A percentile compares a stretch with the other conserved stretches of the same genome.
These are phyloP conservation scores for Apomyelois bistriatella DNA, from an alignment of 2,888 invertebrate genomes.

Conservation along the genomic window DNA sequence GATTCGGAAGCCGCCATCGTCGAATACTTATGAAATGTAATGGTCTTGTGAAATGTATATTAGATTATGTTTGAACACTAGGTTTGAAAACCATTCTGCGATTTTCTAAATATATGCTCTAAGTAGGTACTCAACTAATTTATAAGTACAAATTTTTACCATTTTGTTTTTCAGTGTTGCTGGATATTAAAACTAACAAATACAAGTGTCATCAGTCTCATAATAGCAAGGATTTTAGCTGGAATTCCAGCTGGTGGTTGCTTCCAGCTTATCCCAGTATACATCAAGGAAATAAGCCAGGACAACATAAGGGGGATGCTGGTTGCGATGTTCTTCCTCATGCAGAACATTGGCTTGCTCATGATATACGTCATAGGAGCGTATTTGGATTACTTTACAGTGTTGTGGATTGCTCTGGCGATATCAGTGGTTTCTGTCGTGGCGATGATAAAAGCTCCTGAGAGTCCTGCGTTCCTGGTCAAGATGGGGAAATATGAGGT, in stretches of 20 bases:
- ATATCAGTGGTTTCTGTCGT: constrained; percentile 41
- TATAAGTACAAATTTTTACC: too few species aligned
- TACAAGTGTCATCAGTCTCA: constrained; percentile 33
- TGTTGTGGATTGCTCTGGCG: constrained; percentile 41
- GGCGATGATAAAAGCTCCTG: constrained; percentile 50
- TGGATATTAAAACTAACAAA: constrained; percentile 49
- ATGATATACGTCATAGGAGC: constrained; percentile 53
- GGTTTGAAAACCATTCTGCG: too few species aligned
- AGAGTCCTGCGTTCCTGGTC: constrained; percentile 57
- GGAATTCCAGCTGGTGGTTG: constrained; percentile 52
- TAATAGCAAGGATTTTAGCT: constrained; percentile 42
- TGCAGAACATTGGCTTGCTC: constrained; percentile 50
- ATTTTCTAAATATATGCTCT: too few species aligned
- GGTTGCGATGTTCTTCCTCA: constrained; percentile 43
- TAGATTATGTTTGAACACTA: too few species aligned
- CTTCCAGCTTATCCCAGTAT: constrained; percentile 51
- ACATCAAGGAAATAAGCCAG: constrained; percentile 57
- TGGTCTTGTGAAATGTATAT: too few species aligned
- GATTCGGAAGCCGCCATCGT: too few species aligned
- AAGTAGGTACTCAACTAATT: too few species aligned
- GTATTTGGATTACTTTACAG: constrained; percentile 44
- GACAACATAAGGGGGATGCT: constrained; percentile 50
- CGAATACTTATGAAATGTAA: too few species aligned
- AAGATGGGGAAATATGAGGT: constrained; percentile 51
- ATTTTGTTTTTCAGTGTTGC: constrained; percentile 40